Percentiles rank a stretch among this genome's conserved stretches.
phyloP scores from a whole-genome alignment of 2,888 invertebrate genomes.

The Andrena fulva region DNA sequence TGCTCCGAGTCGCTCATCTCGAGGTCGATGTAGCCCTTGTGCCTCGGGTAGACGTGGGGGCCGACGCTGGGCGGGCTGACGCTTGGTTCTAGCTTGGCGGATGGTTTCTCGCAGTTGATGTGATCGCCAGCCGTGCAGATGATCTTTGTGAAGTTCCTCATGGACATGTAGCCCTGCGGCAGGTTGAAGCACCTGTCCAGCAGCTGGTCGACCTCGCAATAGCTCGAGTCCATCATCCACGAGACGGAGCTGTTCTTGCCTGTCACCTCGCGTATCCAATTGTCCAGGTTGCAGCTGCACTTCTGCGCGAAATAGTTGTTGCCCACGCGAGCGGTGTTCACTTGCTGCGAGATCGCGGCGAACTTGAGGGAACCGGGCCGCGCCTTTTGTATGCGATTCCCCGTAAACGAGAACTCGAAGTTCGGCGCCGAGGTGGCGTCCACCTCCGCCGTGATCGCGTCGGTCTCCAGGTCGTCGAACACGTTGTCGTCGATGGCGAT shows the following conservation, averaged over 20 bases:
- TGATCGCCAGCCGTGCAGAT: conserved; percentile 86
- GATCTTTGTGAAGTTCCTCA: conserved; percentile 87
- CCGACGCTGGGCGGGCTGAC: conserved; percentile 82
- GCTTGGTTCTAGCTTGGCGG: conserved; percentile 81
- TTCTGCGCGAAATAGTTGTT: conserved; percentile 88
- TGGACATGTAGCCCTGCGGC: conserved; percentile 88
- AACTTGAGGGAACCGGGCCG: conserved; percentile 87
- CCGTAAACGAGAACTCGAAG: conserved; percentile 85
- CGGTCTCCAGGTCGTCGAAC: conserved; percentile 87
- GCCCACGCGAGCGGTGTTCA: conserved; percentile 85
- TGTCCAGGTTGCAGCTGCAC: conserved; percentile 88
- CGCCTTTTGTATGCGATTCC: conserved; percentile 87
- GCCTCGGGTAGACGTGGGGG: conserved; percentile 81
- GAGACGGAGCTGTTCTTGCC: conserved; percentile 85
- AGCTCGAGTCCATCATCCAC: conserved; percentile 86
- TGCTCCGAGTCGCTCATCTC: conserved; percentile 83
- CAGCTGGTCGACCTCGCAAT: conserved; percentile 87
- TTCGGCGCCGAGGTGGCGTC: conserved; percentile 82
- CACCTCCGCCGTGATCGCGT: conserved; percentile 86
- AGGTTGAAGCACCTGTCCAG: conserved; percentile 89
- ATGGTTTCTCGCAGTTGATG: conserved; percentile 87
- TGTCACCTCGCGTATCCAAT: conserved; percentile 86
- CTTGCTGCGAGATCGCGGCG: conserved; percentile 86
- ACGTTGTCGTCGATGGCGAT: conserved; percentile 88
- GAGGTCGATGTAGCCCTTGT: conserved; percentile 82